Percentiles rank a stretch among this genome's conserved stretches.
Evolutionary conservation across 2,113 vertebrate species (phyloP).

Genomic region (Abramis brama): DNA sequence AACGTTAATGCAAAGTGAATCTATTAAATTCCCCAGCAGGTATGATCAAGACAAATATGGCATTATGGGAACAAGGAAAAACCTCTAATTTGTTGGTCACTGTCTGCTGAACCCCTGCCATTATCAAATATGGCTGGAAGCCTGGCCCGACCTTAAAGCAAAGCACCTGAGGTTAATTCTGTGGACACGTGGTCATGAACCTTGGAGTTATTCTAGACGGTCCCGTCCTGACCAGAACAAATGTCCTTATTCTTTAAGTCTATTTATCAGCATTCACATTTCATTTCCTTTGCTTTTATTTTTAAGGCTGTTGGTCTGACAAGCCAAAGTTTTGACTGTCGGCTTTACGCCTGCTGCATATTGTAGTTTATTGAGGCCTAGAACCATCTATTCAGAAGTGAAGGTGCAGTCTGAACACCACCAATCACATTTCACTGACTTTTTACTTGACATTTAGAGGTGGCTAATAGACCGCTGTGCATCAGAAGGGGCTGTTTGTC

Average conservation of each 20-base stretch:
- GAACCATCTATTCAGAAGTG: neutral
- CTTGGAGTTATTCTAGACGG: neutral
- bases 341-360: neutral
- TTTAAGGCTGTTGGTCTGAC: neutral
- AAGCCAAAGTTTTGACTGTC: neutral
- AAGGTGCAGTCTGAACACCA: neutral
- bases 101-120: slow-evolving; percentile 47
- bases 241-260: neutral
- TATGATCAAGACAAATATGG: slow-evolving; percentile 38
- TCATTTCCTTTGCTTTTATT: slow-evolving; percentile 13
- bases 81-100: slow-evolving; percentile 45
- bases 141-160: slow-evolving; percentile 26
- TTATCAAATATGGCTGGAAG: slow-evolving; percentile 42
- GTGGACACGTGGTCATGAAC: neutral
- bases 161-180: slow-evolving; percentile 10
- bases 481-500: neutral
- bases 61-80: slow-evolving; percentile 27
- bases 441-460: slow-evolving; percentile 2
- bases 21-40: slow-evolving; percentile 34
- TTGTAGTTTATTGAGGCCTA: neutral
- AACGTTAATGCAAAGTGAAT: slow-evolving; percentile 30
- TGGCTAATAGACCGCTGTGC: neutral
- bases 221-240: slow-evolving; percentile 9
- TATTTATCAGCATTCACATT: slow-evolving; percentile 11
- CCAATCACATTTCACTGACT: neutral